These are phyloP conservation scores for Pagrus major DNA, from an alignment of 2,113 vertebrate genomes.

Conservation along the genomic window DNA sequence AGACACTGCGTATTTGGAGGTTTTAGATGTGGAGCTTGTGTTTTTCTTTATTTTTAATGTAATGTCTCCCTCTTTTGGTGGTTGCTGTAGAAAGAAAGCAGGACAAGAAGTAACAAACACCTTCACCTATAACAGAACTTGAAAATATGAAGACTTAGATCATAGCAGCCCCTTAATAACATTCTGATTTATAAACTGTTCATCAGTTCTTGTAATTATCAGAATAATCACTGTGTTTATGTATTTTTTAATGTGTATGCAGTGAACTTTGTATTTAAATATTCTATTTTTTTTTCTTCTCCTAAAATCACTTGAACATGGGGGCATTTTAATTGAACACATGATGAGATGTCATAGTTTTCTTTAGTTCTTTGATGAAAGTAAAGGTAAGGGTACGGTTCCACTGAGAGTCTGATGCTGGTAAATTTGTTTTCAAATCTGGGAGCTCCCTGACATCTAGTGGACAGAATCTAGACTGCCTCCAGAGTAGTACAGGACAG, in stretches of 20 bases:
- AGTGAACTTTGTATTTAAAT: neutral
- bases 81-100: neutral
- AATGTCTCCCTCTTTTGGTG: slow-evolving; percentile 81
- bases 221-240: neutral
- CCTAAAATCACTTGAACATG: neutral
- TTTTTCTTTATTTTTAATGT: slow-evolving; percentile 51
- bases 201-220: neutral
- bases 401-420: neutral
- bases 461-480: slow-evolving; percentile 52
- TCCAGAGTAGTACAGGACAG: neutral
- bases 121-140: neutral
- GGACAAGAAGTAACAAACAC: neutral
- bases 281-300: neutral
- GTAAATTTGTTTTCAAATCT: slow-evolving; percentile 33
- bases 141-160: neutral
- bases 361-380: neutral
- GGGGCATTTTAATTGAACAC: neutral
- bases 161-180: no score
- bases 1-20: slow-evolving; percentile 3
- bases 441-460: slow-evolving; percentile 77
- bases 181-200: neutral
- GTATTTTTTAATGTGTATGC: neutral
- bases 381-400: neutral
- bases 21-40: neutral
- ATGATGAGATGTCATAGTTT: neutral